Base-by-base conservation (phyloP, 2,797 vertebrate genomes). In the Lepidocolaptes lacrymiger region DNA sequence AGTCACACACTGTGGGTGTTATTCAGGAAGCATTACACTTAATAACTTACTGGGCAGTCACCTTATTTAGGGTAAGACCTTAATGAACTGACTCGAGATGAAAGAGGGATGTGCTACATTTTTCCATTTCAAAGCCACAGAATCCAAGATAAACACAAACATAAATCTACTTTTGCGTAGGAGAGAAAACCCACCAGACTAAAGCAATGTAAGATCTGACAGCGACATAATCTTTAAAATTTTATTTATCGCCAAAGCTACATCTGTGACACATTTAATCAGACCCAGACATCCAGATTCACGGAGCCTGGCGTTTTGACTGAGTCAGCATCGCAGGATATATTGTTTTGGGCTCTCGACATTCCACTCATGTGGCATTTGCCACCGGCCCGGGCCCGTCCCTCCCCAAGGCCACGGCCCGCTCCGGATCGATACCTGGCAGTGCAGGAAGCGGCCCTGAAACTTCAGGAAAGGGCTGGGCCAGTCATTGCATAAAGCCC, bases 81-180 rank as follows among this genome's bases (percentile, higher is more conserved):
- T 52, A 89, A 85, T 13, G 37, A 83, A 37, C 2, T 8, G 1
- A 19, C 55, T 62, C 48, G 7, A 87, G 36, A 52, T 49, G 21
- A 85, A 84, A 72, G 56, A 66, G 14, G 3, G 12, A 39, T 6
- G 22, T 4, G 24, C 37, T 44, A 32, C 20, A 11, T 44, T 72
- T 71, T 68, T 84, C 34, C 59, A 66, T 19, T 30, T 54, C 41
- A 78, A 84, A 67, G 49, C 34, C 41, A 68, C 23, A 30, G 30
- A 80, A 67, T 6, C 18, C 32, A 52, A 59, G 28, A 34, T 34
- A 93, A 73, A 63, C 2, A 82, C 6, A 37, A 80, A 63, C 0
- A 63, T 0, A 0, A 3, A 14, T 2, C 14, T 32, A 10, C 32
- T 46, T 49, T 2, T 13, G 6, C 2, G 22, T 3, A 19, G 11